Base-by-base conservation (phyloP, 1,140 invertebrate species). In the Palaemon carinicauda region DNA sequence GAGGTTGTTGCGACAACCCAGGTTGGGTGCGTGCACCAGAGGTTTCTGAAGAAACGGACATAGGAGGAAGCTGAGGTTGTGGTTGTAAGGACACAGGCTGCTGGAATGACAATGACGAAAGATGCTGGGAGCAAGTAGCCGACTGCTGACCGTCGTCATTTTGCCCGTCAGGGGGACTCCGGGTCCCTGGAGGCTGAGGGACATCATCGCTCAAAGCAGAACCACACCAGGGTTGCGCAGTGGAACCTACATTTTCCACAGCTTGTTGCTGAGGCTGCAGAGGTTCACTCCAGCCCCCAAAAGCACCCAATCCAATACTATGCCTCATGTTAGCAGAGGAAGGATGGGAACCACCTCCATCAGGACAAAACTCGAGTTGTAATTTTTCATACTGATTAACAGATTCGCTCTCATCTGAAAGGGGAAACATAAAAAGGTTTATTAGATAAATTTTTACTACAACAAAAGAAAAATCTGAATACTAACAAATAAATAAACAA, bases 241-340 rank as follows among this genome's bases (percentile, higher is more conserved):
- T 27, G 71, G 60, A 24, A 21, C 53, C 60, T 53, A 31, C 19
- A 51, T 51, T 24, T 19, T 56, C 74, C 15, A 78, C 54, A 33
- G 54, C 82, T 60, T 85, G 82, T 19, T 82, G 79, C 77, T 85
- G 82, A n/a, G 87, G 79, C 31, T 80, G 71, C 50, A 82, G 27
- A 31, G 87, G 87, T 50, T 88, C 82, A 81, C 87, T 88, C 87
- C 87, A 88, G 1, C 87, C 87, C 27, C 82, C 87, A 75, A 85
- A 84, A 60, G 87, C 53, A 10, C 81, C 82, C 24, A 88, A 31
- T 15, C 80, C 81, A 65, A 73, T 78, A 21, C 77, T 71, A 77
- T 83, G 87, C 19, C 53, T 60, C 17, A 27, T 7, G 41, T 60
- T 19, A 50, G n/a, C 54, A 29, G 51, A 27, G 12, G 80, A 71